Evolutionary conservation across 2,113 vertebrate species (phyloP), one percentile per base, ranked within the genome.

Genomic region (Nothoprocta perdicaria): DNA sequence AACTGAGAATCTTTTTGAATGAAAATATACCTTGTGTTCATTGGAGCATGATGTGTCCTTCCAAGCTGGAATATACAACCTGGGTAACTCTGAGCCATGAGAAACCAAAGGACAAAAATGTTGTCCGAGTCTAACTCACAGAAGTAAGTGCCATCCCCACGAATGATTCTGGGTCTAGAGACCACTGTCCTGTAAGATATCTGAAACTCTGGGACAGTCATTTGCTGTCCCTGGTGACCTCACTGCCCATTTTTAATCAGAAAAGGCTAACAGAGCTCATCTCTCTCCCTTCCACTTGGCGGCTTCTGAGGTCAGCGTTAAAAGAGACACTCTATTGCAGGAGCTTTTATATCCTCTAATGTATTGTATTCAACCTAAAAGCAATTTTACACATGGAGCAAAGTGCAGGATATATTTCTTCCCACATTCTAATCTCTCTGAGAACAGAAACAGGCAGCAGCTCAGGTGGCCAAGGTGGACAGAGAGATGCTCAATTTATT

Each of bases 401-500:
- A 74, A 2, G 41, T 41, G 33, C 77, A 60, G 35, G 18, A 2
- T 53, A 2, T 55, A 21, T 88, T 92, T 92, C 41, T 85, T 40
- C 69, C 68, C 35, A 33, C 62, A 61, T 40, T 35, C 82, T 80
- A 62, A 86, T 92, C 74, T 88, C 79, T 41, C 50, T 23, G 66
- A 50, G 82, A 79, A 67, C 83, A 84, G 84, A 78, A 57, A 7
- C 1, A 1, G 60, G 63, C 61, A 81, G 89, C 43, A 85, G 71
- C 71, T 86, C 48, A 57, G 67, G 66, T 55, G 60, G 50, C 29
- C 1, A 0, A 46, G 22, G 66, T 35, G 45, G 26, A 53, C 45
- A 24, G 45, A 68, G 83, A 74, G 62, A 46, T 58, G 29, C 43
- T 91, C 53, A 10, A 2, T 92, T 95, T 84, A 84, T 86, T 91